These are phyloP conservation scores for Brachypodius melanocephalos DNA, from an alignment of 2,113 vertebrate genomes.

Conservation along the genomic window DNA sequence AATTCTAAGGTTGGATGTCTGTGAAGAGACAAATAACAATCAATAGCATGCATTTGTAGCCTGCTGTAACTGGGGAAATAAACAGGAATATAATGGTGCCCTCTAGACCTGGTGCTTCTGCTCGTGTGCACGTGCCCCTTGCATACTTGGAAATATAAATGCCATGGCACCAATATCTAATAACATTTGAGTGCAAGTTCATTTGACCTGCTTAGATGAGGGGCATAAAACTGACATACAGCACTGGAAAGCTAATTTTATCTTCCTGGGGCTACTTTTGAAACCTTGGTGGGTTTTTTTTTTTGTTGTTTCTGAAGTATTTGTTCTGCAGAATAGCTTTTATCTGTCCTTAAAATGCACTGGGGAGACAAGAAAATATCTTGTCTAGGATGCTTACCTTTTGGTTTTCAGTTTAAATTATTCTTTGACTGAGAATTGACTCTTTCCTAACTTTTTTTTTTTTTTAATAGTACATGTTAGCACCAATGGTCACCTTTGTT, in stretches of 20 bases:
- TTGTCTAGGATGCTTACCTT: background rate
- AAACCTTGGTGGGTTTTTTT: background rate
- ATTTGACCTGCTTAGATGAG: constrained; percentile 8
- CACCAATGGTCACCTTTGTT: background rate
- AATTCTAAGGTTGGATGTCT: background rate
- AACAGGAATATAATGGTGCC: constrained; percentile 28
- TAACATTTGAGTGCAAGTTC: constrained; percentile 31
- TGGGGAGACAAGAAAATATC: background rate
- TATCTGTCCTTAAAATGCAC: background rate
- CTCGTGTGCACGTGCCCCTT: background rate
- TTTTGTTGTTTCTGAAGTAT: background rate
- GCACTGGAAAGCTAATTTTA: constrained; percentile 12
- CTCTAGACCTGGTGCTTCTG: constrained; percentile 45
- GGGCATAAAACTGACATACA: background rate
- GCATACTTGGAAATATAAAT: constrained; percentile 29
- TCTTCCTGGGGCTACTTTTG: background rate
- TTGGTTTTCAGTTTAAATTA: background rate
- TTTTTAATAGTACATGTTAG: background rate
- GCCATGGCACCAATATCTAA: constrained; percentile 18
- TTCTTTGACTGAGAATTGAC: background rate
- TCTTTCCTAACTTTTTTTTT: background rate
- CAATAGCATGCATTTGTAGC: constrained; percentile 17
- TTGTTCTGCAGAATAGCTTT: background rate
- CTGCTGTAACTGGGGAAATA: constrained; percentile 18
- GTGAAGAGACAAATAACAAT: background rate